phyloP scores from a whole-genome alignment of 1,140 invertebrate species.

The Bursaphelenchus mucronatus region DNA sequence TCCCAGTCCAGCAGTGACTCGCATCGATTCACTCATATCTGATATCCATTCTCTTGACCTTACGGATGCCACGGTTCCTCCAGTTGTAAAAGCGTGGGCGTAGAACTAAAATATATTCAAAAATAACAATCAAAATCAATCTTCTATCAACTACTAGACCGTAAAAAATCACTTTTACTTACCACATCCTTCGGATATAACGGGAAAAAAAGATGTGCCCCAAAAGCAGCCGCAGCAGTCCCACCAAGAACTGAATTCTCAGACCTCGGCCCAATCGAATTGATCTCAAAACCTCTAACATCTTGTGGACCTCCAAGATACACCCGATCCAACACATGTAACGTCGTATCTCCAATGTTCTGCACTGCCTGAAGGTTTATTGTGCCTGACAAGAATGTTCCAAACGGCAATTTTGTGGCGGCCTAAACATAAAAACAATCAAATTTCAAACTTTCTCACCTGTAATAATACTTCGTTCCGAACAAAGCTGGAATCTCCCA shows the following conservation, averaged over 20 bases:
- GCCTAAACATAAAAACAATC: conserved; percentile 34
- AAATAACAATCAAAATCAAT: conserved; percentile 7
- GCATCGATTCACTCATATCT: conserved; percentile 43
- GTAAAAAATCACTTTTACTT: conserved; percentile 8
- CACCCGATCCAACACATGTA: conserved; percentile 53
- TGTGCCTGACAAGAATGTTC: conserved; percentile 41
- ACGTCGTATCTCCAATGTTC: conserved; percentile 35
- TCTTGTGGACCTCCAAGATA: conserved; percentile 57
- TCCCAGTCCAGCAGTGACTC: conserved; percentile 50
- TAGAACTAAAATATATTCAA: conserved; percentile 36
- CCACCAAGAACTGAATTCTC: conserved; percentile 46
- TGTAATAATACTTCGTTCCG: conserved; percentile 52
- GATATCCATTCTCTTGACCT: conserved; percentile 31
- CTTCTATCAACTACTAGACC: neutral
- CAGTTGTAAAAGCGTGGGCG: conserved; percentile 52
- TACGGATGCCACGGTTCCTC: conserved; percentile 45
- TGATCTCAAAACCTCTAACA: conserved; percentile 54
- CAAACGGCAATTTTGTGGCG: conserved; percentile 41
- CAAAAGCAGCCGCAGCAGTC: conserved; percentile 50
- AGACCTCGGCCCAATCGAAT: conserved; percentile 48
- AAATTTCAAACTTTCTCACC: conserved; percentile 22
- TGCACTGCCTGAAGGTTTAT: conserved; percentile 39
- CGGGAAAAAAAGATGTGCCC: conserved; percentile 23
- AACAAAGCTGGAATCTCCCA: conserved; percentile 55
- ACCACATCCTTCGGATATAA: conserved; percentile 20